Base-by-base conservation (phyloP, 2,113 vertebrate species). In the Carassius auratus region DNA sequence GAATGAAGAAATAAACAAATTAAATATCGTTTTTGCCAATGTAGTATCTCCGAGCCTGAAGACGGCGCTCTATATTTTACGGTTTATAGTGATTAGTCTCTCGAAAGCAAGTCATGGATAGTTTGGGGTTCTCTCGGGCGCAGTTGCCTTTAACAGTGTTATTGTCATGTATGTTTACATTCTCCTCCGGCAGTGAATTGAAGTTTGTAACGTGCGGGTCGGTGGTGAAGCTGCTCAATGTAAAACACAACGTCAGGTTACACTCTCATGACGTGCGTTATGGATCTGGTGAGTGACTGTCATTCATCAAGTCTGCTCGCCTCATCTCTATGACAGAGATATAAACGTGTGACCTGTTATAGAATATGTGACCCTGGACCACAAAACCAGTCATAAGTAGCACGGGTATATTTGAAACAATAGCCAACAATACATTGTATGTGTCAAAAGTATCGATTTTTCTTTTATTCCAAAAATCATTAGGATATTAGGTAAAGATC, bases 231-330 rank as follows among this genome's bases (percentile, higher is more conserved):
- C 92, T 99, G 83, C 93, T 99, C 45, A 99, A 99, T 77, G 92
- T 96, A 10, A 93, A 95, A 81, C 97, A 99, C 91, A 96, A 97
- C n/a, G 98, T 99, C 82, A 96, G 98, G 17, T 93, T 99, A 45
- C 98, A 99, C 87, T 99, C 98, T 2, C 98, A 99, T 84, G 98
- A 99, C 84, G 98, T 99, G 61, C 96, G 97, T 84, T 99, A 98
- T 89, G 98, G 98, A 1, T 99, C 98, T 81, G 98, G 98, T 98
- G 93, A 93, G 90, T 92, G 48, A 52, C 42, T 66, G 19, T 57
- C 12, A 79, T 79, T 79, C 76, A 62, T 19, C 19, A 59, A 83
- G 33, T 10, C 52, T 61, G 68, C 19, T 75, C 21, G n/a, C 23
- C 42, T n/a, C 8, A n/a, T 30, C 73, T 26, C 5, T 4, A 30